These are phyloP conservation scores for Sphaeramia orbicularis DNA, from an alignment of 2,797 vertebrate species.

Conservation along the genomic window DNA sequence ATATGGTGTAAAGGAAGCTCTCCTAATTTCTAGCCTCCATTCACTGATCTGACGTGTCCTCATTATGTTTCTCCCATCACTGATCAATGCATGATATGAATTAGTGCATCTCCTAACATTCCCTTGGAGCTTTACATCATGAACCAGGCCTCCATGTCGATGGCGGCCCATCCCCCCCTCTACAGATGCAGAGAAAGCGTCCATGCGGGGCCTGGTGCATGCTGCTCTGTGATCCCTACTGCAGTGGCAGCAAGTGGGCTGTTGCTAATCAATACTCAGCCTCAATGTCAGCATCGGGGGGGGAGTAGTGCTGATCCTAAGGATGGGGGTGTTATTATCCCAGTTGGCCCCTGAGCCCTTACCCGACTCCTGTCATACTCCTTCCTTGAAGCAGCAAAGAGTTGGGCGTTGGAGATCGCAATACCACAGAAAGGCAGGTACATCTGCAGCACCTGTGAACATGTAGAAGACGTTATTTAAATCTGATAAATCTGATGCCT, in stretches of 20 bases:
- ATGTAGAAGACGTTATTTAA: constrained; percentile 25
- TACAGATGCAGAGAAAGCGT: constrained; percentile 55
- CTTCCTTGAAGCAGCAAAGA: constrained; percentile 97
- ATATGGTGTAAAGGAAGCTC: constrained; percentile 45
- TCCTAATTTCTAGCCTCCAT: constrained; percentile 53
- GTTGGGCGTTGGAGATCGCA: constrained; percentile 97
- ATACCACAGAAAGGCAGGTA: constrained; percentile 99
- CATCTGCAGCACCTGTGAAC: constrained; percentile 96
- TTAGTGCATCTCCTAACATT: constrained; percentile 71
- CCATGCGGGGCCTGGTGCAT: constrained; percentile 56
- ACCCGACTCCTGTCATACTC: constrained; percentile 99
- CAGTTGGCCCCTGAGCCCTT: constrained; percentile 74
- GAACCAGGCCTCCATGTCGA: constrained; percentile 38
- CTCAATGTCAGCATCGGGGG: constrained; percentile 70
- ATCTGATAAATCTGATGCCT: too few relatives aligned
- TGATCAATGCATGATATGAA: constrained; percentile 80
- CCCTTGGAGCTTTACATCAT: constrained; percentile 70
- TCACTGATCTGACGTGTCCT: constrained; percentile 63
- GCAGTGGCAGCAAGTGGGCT: constrained; percentile 75
- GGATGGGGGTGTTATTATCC: constrained; percentile 37
- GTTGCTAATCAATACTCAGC: constrained; percentile 75
- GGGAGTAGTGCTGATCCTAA: constrained; percentile 64
- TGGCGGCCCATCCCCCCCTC: constrained; percentile 56
- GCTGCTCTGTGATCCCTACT: constrained; percentile 65
- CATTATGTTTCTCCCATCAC: constrained; percentile 71